These are phyloP conservation scores for Ceratotherium simum DNA, from an alignment of 2,113 vertebrate species.

Conservation along the genomic window DNA sequence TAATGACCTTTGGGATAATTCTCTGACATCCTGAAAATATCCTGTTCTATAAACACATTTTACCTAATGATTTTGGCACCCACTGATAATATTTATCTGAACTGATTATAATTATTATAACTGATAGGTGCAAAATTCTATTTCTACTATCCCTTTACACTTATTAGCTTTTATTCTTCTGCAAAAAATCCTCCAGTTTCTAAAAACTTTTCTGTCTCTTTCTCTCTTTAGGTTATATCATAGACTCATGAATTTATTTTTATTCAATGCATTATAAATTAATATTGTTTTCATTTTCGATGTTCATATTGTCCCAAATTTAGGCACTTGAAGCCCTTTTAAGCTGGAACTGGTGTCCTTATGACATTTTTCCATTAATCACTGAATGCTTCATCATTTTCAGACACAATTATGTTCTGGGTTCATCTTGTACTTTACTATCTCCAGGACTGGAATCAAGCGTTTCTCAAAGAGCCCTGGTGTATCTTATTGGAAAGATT, in stretches of 20 bases:
- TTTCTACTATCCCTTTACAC: not conserved
- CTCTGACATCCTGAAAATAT: not conserved
- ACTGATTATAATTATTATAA: not conserved
- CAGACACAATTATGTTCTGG: not conserved
- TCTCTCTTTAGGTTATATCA: not conserved
- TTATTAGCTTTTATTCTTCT: not conserved
- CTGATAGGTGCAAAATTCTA: not conserved
- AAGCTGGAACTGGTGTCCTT: not conserved
- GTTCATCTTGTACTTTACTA: not conserved
- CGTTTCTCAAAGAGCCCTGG: not conserved
- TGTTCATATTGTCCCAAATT: not conserved
- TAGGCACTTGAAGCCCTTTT: not conserved
- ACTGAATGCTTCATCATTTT: not conserved
- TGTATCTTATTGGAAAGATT: not conserved
- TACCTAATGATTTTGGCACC: not conserved
- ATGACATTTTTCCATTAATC: not conserved
- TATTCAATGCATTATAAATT: not conserved
- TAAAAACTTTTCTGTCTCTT: not conserved
- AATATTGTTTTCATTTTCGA: not conserved
- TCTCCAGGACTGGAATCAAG: not conserved
- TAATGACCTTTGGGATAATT: not conserved
- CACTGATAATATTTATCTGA: not conserved
- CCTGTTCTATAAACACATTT: not conserved
- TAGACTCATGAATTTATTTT: not conserved
- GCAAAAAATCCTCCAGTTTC: not conserved